Evolutionary conservation across 2,888 invertebrate genomes (phyloP), one percentile per base, ranked within the genome.

Genomic region (Pimpla rufipes): DNA sequence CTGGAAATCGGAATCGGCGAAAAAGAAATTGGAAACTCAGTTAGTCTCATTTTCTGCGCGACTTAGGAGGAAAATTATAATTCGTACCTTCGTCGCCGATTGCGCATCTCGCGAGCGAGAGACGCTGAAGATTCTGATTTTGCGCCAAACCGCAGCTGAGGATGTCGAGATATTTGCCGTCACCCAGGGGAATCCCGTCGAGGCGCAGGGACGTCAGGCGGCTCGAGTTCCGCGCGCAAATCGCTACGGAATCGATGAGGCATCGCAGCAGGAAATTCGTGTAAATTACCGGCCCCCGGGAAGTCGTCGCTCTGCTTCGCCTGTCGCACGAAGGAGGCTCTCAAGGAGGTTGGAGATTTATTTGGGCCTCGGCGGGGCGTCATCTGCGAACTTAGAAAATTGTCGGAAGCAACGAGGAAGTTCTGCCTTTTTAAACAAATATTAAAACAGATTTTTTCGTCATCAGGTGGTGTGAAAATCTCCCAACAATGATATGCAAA

Each of bases 191-290:
- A 40, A 90, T 87, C 11, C 90, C 90, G 45, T 90, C 88, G 35
- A 90, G 73, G 13, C 50, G 57, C n/a, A 90, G 79, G 35, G 81
- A 81, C 40, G 79, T 87, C n/a, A 90, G 67, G 59, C 83, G 57
- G 16, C 64, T 21, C 1, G 87, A 89, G 5, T 85, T 79, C 67
- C 79, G 85, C 64, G 84, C 4, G 59, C 81, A 88, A 67, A 83
- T 79, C 5, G 88, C 88, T 11, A 90, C 52, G 5, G 90, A 85
- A 11, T 89, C 88, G 52, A 88, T 75, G 45, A 90, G 81, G 29
- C 87, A 88, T 52, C 86, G 87, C 59, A 90, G 77, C 64, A 89
- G 67, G 77, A 84, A 87, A 82, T 88, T 88, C 21, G 90, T 90
- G 68, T 87, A 89, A 7, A 90, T 45, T 21, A 88, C 68, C 21